Percentiles rank a stretch among this genome's conserved stretches.
Evolutionary conservation across 2,888 invertebrate genomes (phyloP).

Genomic region (Ferrisia virgata): DNA sequence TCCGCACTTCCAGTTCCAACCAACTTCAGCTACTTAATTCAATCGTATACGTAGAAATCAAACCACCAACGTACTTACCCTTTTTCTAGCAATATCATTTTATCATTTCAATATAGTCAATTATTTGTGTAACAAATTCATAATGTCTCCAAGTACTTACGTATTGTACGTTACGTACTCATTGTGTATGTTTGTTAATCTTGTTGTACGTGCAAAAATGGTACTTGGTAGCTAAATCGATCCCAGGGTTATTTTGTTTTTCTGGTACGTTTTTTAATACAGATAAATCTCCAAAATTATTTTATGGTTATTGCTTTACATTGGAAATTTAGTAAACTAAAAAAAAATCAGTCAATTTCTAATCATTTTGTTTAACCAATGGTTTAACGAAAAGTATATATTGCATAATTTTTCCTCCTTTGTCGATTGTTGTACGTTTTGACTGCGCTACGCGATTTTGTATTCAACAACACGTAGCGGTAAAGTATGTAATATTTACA

Average conservation of each 20-base stretch:
- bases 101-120: background rate
- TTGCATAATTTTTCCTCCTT: background rate
- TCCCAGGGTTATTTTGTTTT: background rate
- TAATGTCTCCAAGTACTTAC: background rate
- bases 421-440: background rate
- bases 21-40: too few relatives aligned
- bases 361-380: background rate
- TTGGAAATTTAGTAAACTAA: background rate
- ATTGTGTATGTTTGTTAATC: too few relatives aligned
- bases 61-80: background rate
- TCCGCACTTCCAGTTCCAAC: background rate
- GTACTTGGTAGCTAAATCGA: background rate
- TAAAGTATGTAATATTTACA: constrained; percentile 33
- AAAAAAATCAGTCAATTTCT: background rate
- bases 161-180: background rate
- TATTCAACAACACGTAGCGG: background rate
- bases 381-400: too few relatives aligned
- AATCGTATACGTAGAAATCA: too few relatives aligned
- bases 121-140: background rate
- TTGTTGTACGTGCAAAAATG: too few relatives aligned
- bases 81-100: background rate
- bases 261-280: too few relatives aligned
- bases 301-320: too few relatives aligned
- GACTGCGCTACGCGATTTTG: background rate
- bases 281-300: too few relatives aligned